phyloP scores from a whole-genome alignment of 1,140 invertebrate species.

The Aporrectodea caliginosa region DNA sequence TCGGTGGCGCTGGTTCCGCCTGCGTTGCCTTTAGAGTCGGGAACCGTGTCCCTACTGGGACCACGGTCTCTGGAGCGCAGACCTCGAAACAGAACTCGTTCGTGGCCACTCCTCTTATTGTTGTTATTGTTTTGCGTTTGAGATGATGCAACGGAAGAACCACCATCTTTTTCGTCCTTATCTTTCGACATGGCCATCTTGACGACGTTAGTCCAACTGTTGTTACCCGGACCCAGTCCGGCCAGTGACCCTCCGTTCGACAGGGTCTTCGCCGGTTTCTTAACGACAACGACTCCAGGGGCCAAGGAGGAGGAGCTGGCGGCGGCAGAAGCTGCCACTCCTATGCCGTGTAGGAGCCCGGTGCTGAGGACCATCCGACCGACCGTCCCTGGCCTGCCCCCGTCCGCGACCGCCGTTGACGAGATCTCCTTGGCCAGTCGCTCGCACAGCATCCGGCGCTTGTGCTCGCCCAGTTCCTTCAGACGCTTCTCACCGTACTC shows the following conservation, averaged over 20 bases:
- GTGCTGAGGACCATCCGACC: background rate
- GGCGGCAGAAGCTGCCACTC: background rate
- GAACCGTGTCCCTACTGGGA: background rate
- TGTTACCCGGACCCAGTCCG: background rate
- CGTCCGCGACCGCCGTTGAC: background rate
- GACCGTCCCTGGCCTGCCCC: background rate
- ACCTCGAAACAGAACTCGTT: background rate
- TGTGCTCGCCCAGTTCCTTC: slow-evolving; percentile 19
- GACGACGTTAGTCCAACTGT: background rate
- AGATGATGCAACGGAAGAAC: background rate
- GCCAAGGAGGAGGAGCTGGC: background rate
- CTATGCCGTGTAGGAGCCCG: background rate
- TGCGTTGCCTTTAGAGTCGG: background rate
- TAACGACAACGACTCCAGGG: background rate
- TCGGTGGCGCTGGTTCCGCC: background rate
- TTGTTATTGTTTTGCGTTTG: background rate
- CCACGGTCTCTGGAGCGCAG: background rate
- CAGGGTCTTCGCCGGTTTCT: background rate
- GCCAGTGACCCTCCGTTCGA: background rate
- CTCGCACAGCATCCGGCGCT: background rate
- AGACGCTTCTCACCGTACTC: slow-evolving; percentile 11
- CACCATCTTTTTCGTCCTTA: background rate
- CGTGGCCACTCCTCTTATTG: background rate
- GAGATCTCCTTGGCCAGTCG: background rate
- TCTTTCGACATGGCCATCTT: background rate